These are phyloP conservation scores for Hermaeophaga mercurialis DNA, from an alignment of 2,888 invertebrate genomes.

Conservation along the genomic window DNA sequence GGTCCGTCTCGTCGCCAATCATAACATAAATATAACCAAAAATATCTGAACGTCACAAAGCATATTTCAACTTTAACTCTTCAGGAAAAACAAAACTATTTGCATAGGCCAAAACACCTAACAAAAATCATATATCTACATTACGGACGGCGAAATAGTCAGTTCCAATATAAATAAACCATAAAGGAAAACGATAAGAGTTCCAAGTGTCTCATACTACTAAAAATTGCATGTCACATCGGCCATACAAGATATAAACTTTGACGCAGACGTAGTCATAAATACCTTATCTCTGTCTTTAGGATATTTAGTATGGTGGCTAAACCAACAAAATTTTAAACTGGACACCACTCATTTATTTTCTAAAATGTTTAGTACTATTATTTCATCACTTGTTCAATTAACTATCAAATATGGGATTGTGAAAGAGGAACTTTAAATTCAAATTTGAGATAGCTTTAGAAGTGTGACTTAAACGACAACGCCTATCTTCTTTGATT, in stretches of 20 bases:
- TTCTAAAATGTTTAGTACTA: too few species aligned
- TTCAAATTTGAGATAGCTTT: too few species aligned
- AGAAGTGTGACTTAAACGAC: too few species aligned
- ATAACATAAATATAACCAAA: neutral
- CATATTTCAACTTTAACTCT: slow-evolving; percentile 1
- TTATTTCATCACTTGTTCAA: too few species aligned
- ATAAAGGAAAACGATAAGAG: slow-evolving; percentile 32
- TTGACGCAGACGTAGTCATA: slow-evolving; percentile 34
- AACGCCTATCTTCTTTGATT: too few species aligned
- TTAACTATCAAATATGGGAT: too few species aligned
- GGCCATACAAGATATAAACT: slow-evolving; percentile 32
- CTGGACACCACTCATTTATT: too few species aligned
- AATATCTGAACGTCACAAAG: neutral
- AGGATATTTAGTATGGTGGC: neutral
- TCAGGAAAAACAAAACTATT: slow-evolving; percentile 10
- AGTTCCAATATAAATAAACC: slow-evolving; percentile 34
- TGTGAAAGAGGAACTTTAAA: too few species aligned
- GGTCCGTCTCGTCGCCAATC: slow-evolving; percentile 6
- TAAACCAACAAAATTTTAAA: neutral
- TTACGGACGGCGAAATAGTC: slow-evolving; percentile 20
- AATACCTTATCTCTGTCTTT: slow-evolving; percentile 38
- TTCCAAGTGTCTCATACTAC: slow-evolving; percentile 27
- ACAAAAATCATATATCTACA: slow-evolving; percentile 15
- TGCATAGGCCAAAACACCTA: slow-evolving; percentile 14
- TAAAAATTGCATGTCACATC: slow-evolving; percentile 36